phyloP scores from a whole-genome alignment of 2,888 invertebrate species.

The Agrilus cyanescens region DNA sequence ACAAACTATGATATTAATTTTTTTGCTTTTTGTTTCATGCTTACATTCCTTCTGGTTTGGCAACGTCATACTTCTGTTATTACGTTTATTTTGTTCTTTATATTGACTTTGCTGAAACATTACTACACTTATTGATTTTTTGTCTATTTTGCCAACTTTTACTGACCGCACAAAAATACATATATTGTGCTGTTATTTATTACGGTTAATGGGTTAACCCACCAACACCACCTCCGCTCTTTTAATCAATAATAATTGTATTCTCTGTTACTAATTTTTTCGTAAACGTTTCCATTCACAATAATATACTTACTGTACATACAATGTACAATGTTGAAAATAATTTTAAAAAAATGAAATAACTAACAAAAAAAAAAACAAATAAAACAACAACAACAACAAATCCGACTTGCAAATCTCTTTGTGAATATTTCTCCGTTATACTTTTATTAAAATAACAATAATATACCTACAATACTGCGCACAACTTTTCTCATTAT shows the following conservation, averaged over 20 bases:
- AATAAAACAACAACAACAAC: background rate
- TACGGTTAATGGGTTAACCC: conserved; percentile 29
- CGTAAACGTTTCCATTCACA: background rate
- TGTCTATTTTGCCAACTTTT: background rate
- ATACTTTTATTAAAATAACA: background rate
- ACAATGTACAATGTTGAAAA: too few relatives aligned
- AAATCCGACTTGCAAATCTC: background rate
- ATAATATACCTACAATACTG: conserved; percentile 6
- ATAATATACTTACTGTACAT: background rate
- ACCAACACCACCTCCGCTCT: conserved; percentile 24
- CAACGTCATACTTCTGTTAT: conserved; percentile 12
- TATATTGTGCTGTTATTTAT: conserved; percentile 3
- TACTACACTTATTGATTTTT: too few relatives aligned
- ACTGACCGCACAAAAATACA: conserved; percentile 15
- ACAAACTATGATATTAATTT: conserved; percentile 17
- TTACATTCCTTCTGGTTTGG: conserved; percentile 26
- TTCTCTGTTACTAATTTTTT: background rate
- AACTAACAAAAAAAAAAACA: background rate
- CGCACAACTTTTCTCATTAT: conserved; percentile 16
- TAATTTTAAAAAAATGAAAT: background rate
- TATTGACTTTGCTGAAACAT: conserved; percentile 9
- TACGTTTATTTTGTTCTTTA: too few relatives aligned
- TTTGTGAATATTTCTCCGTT: too few relatives aligned
- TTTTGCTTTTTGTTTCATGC: conserved; percentile 36
- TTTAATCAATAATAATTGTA: conserved; percentile 9